Percentiles rank a stretch among this genome's conserved stretches.
Conservation (phyloP, 2,113 vertebrate genomes). For the Gadus macrocephalus region DNA sequence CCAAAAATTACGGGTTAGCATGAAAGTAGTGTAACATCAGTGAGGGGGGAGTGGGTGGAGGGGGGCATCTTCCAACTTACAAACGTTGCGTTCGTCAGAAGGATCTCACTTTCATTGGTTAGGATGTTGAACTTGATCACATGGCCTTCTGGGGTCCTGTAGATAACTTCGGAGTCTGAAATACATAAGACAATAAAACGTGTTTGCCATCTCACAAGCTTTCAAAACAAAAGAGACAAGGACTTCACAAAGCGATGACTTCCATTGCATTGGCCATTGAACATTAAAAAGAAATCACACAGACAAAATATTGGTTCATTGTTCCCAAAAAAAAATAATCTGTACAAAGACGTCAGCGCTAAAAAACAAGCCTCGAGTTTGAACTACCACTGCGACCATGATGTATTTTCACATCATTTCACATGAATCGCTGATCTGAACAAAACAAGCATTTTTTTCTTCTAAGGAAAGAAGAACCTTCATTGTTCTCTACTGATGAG, state of each 20-base stretch:
- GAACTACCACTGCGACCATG: not conserved
- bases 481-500: constrained; percentile 3
- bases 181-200: constrained; percentile 4
- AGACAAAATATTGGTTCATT: constrained; percentile 9
- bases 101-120: constrained; percentile 83
- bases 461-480: not conserved
- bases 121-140: constrained; percentile 91
- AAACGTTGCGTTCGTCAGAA: constrained; percentile 90
- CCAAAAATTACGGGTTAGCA: too few relatives aligned
- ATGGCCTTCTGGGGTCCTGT: constrained; percentile 88
- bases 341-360: not conserved
- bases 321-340: not conserved
- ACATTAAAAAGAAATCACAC: constrained; percentile 6
- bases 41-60: too few relatives aligned
- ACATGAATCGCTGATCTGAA: constrained; percentile 16
- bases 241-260: not conserved
- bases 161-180: constrained; percentile 91
- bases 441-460: constrained; percentile 18
- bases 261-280: not conserved
- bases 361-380: not conserved
- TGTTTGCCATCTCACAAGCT: not conserved
- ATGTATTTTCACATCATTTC: constrained; percentile 24
- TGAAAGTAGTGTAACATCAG: too few relatives aligned
- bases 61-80: constrained; percentile 73
- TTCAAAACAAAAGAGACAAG: not conserved